Evolutionary conservation across 2,113 vertebrate species (phyloP), one percentile per base, ranked within the genome.

Genomic region (Brachyistius frenatus): DNA sequence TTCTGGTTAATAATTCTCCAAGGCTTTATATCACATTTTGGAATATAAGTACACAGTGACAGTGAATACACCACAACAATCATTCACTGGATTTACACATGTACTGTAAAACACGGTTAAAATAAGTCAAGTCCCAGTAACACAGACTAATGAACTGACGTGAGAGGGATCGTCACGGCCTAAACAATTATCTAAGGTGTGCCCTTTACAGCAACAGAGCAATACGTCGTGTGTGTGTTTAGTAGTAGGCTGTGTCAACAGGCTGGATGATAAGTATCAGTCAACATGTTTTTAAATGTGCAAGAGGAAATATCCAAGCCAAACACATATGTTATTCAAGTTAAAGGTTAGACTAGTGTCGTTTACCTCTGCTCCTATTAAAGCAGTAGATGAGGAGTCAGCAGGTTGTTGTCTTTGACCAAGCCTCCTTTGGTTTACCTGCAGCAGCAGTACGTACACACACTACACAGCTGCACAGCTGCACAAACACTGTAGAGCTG

Each of bases 391-490:
- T 67, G 71, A 79, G 80, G 80, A 83, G 74, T 64, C 78, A 57
- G 70, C 74, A 69, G 84, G 49, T 72, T 71, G 78, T 60, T 62
- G 73, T 74, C 67, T 75, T 54, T 73, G 65, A 80, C 60, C 76
- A 37, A 2, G 1, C 66, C 63, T 78, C 15, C 50, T 65, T 66
- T 56, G 53, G 75, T 33, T 68, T 82, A 87, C 84, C 87, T 78
- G 80, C 83, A 50, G 71, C 81, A 65, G 76, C 64, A 56, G 16
- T 23, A 77, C 75, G 16, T 23, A 77, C 75, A 80, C 30, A 76
- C 81, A 71, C 55, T n/a, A 53, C 54, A 83, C 93, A 94, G 91
- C 92, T 93, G 91, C 86, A 88, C 90, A 94, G 91, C 92, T 93
- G 91, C 86, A 88, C 90, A 94, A 94, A 94, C 89, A 94, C 57